Evolutionary conservation across 2,113 vertebrate species (phyloP), one percentile per base, ranked within the genome.

Genomic region (Chionis minor): DNA sequence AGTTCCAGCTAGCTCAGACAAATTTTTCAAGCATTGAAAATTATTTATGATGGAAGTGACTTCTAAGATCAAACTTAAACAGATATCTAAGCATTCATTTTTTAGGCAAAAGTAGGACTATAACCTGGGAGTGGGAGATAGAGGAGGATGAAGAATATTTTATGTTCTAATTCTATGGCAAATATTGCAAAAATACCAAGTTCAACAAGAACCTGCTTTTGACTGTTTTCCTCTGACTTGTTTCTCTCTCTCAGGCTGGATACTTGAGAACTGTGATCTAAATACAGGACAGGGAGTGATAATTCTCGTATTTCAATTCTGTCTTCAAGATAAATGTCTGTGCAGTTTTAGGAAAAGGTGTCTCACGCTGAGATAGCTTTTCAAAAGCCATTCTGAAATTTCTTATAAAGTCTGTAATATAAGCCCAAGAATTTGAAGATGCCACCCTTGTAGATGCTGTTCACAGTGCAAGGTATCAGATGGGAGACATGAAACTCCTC

Each of bases 61-160:
- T 83, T 93, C 84, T 72, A 58, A 90, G 87, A 80, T 72, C 5
- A 71, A 89, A 54, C 14, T 52, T 23, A 75, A 90, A 61, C 17
- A 81, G 30, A 33, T 55, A 71, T 17, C 8, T 47, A 63, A 75
- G 5, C 33, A 88, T 81, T 83, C 8, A 22, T 13, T 61, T 77
- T 72, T 81, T 61, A 63, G n/a, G 42, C 27, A 56, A 89, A 75
- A 80, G 9, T 45, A 40, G 33, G 26, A 47, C 23, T 47, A 33
- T 5, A 55, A 56, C 0, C 0, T 2, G 2, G 18, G 12, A 63
- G 8, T 35, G 10, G 15, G 51, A 80, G 27, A 65, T 2, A 74
- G 19, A 81, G 69, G 38, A 74, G 4, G 6, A 47, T 38, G 20
- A 94, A 82, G 23, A 72, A 35, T 88, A 52, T 75, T 87, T 85